Evolutionary conservation across 2,113 vertebrate genomes (phyloP).

Genomic region (Protobothrops flavoviridis): DNA sequence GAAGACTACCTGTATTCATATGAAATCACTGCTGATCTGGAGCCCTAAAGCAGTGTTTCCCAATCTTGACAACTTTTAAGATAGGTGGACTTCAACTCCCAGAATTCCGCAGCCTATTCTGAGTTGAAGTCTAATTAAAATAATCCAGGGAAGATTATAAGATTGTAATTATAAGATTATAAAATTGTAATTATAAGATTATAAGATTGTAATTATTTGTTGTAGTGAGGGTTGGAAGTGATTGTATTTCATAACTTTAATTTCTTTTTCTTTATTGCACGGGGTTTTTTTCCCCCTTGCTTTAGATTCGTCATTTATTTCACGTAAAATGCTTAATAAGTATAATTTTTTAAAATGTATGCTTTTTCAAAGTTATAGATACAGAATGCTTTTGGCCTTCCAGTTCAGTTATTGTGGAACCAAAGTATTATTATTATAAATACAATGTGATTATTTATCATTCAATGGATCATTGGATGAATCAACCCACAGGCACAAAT

Average conservation of each 20-base stretch:
- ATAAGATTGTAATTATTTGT: neutral
- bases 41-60: neutral
- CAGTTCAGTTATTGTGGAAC: neutral
- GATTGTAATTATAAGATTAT: neutral
- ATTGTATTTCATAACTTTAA: neutral
- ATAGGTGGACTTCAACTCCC: no score
- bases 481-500: neutral
- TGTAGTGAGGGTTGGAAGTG: neutral
- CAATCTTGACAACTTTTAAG: no score
- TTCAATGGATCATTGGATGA: neutral
- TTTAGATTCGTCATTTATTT: neutral
- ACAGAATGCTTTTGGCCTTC: neutral
- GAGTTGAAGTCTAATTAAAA: no score
- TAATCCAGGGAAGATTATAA: neutral
- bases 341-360: neutral
- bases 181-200: no score
- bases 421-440: neutral
- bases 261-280: neutral
- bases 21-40: neutral
- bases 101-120: neutral
- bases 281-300: neutral
- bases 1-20: no score
- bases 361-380: neutral
- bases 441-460: neutral
- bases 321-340: neutral